These are phyloP conservation scores for Volucella zonaria DNA, from an alignment of 2,888 invertebrate species.

Conservation along the genomic window DNA sequence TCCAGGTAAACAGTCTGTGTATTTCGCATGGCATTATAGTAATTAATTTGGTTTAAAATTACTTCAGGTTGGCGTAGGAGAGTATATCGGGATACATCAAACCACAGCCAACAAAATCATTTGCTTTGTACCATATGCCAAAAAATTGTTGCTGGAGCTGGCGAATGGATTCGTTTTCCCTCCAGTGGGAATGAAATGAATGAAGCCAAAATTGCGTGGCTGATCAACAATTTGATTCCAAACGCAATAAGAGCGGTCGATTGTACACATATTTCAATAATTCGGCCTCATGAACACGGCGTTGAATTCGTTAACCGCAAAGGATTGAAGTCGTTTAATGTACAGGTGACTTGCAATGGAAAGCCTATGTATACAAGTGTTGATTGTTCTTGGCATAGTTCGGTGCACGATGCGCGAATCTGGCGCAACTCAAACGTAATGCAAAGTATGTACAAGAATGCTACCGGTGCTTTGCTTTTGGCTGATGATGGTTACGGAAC, in stretches of 20 bases:
- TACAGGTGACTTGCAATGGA: slow-evolving; percentile 37
- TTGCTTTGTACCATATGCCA: too few relatives aligned
- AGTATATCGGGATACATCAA: too few relatives aligned
- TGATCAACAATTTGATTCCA: slow-evolving; percentile 6
- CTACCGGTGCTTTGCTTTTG: slow-evolving; percentile 48
- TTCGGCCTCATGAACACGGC: slow-evolving; percentile 3
- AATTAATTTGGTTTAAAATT: too few relatives aligned
- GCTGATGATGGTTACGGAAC: slow-evolving; percentile 44
- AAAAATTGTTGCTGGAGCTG: too few relatives aligned
- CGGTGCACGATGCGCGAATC: slow-evolving; percentile 38
- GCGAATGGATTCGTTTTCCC: too few relatives aligned
- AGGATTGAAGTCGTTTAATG: slow-evolving; percentile 7
- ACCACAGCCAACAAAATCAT: too few relatives aligned
- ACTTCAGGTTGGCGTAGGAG: too few relatives aligned
- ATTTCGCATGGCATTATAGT: neutral
- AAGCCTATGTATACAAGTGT: slow-evolving; percentile 38
- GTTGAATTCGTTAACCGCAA: slow-evolving; percentile 26
- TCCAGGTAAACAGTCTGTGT: neutral
- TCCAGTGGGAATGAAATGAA: too few relatives aligned
- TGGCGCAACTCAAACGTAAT: too few relatives aligned
- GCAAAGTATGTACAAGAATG: slow-evolving; percentile 31
- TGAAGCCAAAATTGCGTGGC: too few relatives aligned
- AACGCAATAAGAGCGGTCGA: slow-evolving; percentile 27
- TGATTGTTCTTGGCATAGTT: slow-evolving; percentile 34
- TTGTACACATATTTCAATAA: slow-evolving; percentile 20